phyloP scores from a whole-genome alignment of 2,888 invertebrate genomes.

The Yponomeuta cagnagella region DNA sequence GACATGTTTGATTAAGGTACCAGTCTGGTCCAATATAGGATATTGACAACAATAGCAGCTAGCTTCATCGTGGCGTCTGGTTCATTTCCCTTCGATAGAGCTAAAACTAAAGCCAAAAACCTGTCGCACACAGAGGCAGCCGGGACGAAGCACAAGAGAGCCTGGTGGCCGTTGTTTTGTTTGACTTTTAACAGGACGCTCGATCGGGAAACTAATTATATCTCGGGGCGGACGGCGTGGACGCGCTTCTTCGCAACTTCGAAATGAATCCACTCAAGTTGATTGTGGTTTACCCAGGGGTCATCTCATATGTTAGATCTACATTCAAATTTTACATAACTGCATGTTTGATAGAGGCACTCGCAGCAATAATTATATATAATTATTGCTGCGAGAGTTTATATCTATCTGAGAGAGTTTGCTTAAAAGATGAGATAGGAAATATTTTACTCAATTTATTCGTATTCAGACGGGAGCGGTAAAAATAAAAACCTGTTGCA shows the following conservation, averaged over 20 bases:
- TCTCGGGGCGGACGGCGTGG: slow-evolving; percentile 45
- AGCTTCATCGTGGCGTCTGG: neutral
- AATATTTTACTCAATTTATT: slow-evolving; percentile 1
- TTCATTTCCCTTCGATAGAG: neutral
- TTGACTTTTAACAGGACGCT: slow-evolving; percentile 51
- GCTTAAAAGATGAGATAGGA: neutral
- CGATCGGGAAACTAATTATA: slow-evolving; percentile 61
- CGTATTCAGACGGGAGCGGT: slow-evolving; percentile 8
- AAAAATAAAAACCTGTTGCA: slow-evolving; percentile 15
- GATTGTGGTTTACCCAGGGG: slow-evolving; percentile 31
- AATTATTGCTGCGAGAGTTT: too few relatives aligned
- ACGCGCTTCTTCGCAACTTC: slow-evolving; percentile 49
- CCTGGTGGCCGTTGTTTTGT: slow-evolving; percentile 35
- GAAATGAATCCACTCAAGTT: slow-evolving; percentile 39
- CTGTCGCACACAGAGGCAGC: slow-evolving; percentile 18
- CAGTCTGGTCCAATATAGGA: neutral
- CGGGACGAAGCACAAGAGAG: slow-evolving; percentile 19
- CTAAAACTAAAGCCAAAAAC: slow-evolving; percentile 3
- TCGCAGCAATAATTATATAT: neutral
- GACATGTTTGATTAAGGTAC: neutral
- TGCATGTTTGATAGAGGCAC: neutral
- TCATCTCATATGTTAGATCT: slow-evolving; percentile 13
- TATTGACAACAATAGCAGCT: neutral
- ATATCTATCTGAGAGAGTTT: neutral
- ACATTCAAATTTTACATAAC: neutral